These are phyloP conservation scores for Teleiodes luculella DNA, from an alignment of 2,888 invertebrate genomes.

Conservation along the genomic window DNA sequence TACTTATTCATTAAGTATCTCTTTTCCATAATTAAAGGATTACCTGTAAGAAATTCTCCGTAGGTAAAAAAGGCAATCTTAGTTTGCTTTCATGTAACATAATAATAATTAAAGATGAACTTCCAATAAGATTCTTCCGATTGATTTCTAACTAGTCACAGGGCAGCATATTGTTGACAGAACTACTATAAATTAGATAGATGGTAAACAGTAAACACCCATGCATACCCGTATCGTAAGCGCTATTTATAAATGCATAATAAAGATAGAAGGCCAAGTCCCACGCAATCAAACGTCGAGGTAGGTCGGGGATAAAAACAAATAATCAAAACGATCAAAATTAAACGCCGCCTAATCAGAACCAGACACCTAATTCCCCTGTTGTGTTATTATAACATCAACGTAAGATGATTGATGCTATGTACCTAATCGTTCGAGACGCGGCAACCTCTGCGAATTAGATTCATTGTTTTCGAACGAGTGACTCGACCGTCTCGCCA, in stretches of 20 bases:
- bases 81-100: too few relatives aligned
- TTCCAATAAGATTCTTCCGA: not conserved
- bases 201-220: slow-evolving; percentile 42
- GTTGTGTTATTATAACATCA: slow-evolving; percentile 45
- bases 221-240: slow-evolving; percentile 47
- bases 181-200: slow-evolving; percentile 38
- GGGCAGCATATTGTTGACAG: slow-evolving; percentile 21
- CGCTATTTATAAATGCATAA: slow-evolving; percentile 65
- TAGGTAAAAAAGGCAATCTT: too few relatives aligned
- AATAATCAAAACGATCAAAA: slow-evolving; percentile 47
- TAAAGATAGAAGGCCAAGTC: slow-evolving; percentile 58
- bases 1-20: slow-evolving; percentile 18
- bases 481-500: slow-evolving; percentile 33
- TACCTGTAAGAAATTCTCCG: too few relatives aligned
- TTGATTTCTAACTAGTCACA: slow-evolving; percentile 3
- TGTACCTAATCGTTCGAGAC: slow-evolving; percentile 27
- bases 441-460: slow-evolving; percentile 39
- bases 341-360: slow-evolving; percentile 33
- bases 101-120: too few relatives aligned
- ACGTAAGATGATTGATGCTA: slow-evolving; percentile 42
- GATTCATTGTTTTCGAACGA: slow-evolving; percentile 42
- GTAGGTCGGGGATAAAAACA: slow-evolving; percentile 67
- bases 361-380: slow-evolving; percentile 32
- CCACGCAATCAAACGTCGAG: slow-evolving; percentile 56
- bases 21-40: too few relatives aligned